Evolutionary conservation across 2,113 vertebrate species (phyloP).

Genomic region (Himantopus leucocephalus): DNA sequence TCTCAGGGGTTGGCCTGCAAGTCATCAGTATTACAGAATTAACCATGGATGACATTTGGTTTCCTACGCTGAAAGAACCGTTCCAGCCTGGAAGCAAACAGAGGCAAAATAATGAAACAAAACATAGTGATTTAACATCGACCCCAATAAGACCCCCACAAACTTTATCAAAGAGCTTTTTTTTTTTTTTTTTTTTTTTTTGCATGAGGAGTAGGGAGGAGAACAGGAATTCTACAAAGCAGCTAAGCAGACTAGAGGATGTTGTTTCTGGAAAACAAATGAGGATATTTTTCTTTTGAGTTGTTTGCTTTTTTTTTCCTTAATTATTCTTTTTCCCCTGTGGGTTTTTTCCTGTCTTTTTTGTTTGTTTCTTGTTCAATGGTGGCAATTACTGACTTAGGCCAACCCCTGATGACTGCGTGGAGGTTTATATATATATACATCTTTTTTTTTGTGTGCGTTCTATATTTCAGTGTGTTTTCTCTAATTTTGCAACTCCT

Average conservation of each 20-base stretch:
- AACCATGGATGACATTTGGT: constrained; percentile 35
- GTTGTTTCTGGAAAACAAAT: background rate
- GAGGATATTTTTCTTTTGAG: background rate
- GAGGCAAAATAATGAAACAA: constrained; percentile 7
- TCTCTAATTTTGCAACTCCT: constrained; percentile 76
- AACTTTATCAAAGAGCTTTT: background rate
- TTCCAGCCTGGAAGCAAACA: constrained; percentile 42
- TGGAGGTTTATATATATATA: constrained; percentile 78
- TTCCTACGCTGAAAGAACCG: constrained; percentile 17
- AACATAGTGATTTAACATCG: background rate
- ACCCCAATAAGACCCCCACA: background rate
- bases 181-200: too few species aligned
- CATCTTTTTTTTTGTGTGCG: constrained; percentile 71
- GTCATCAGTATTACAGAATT: constrained; percentile 37
- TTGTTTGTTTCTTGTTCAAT: constrained; percentile 60
- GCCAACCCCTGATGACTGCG: constrained; percentile 71
- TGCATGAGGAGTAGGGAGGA: background rate
- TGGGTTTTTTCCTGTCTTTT: background rate
- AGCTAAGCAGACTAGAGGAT: background rate
- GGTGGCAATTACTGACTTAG: constrained; percentile 58
- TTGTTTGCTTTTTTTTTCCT: background rate
- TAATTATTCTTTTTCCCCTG: background rate
- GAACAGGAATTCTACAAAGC: background rate
- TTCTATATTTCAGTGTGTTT: constrained; percentile 82
- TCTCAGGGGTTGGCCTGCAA: constrained; percentile 67